Evolutionary conservation across 1,140 invertebrate genomes (phyloP), one percentile per base, ranked within the genome.

Genomic region (Trinorchestia longiramus): DNA sequence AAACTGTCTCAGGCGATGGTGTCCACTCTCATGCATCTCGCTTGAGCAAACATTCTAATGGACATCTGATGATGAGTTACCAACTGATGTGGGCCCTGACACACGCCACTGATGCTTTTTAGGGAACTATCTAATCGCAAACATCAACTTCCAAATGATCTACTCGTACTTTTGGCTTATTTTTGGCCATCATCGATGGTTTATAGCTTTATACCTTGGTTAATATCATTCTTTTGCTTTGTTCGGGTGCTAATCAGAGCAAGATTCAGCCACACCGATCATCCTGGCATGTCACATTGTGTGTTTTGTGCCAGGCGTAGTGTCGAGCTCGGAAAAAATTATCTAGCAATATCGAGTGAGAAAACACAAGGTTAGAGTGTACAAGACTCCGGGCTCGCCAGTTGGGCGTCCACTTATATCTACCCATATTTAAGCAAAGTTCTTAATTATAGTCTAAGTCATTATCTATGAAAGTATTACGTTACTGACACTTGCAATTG

Each of bases 41-140:
- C 92, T 47, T 43, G 43, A 94, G 92, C 44, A 94, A 94, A 94
- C 92, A 94, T 94, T 47, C 92, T 94, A 94, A 94, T 94, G 92
- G 92, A 15, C 43, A 19, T 42, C 43, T 45, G 17, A 94, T 94
- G 92, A 94, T 94, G 92, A 94, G 92, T 94, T 42, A 15, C 43
- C 92, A 40, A 94, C 44, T 94, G 92, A 94, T 94, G 44, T 94
- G 92, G 43, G 40, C 41, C 8, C 44, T 45, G 44, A 45, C 92
- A 94, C 92, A 47, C 92, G 44, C 92, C 19, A 44, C 36, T 44
- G 92, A 94, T 94, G 40, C 92, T 47, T 94, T 94, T 94, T 94
- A 45, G 44, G 92, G 36, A 43, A 45, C 43, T 47, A 45, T 19
- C 44, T 47, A 47, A 44, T 94, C 45, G 43, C 44, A 47, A 45